Evolutionary conservation across 2,797 vertebrate species (phyloP).

Genomic region (Sebastes vulpes): DNA sequence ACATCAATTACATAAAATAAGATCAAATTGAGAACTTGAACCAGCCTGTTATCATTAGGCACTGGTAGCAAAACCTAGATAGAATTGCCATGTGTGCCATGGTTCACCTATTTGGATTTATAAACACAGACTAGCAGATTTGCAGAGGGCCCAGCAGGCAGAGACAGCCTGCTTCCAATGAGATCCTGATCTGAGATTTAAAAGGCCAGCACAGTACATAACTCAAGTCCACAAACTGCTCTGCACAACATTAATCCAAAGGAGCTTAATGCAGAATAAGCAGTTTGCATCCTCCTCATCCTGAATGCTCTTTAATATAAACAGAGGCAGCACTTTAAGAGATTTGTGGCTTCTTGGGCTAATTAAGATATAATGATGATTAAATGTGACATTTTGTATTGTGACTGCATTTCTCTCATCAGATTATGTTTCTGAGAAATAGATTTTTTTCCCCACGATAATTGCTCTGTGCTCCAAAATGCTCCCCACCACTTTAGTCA

Average conservation of each 20-base stretch:
- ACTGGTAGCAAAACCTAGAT: constrained; percentile 12
- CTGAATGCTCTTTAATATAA: constrained; percentile 47
- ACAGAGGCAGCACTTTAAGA: constrained; percentile 46
- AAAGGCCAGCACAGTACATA: constrained; percentile 62
- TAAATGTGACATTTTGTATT: constrained; percentile 66
- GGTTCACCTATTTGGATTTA: constrained; percentile 46
- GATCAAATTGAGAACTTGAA: background rate
- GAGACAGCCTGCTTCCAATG: constrained; percentile 52
- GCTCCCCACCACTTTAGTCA: constrained; percentile 79
- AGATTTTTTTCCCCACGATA: constrained; percentile 53
- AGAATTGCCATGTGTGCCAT: constrained; percentile 35
- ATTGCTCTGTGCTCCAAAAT: constrained; percentile 69
- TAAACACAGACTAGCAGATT: constrained; percentile 49
- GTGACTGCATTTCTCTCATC: constrained; percentile 70
- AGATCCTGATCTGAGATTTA: constrained; percentile 58
- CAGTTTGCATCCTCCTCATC: constrained; percentile 48
- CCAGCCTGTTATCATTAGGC: constrained; percentile 7
- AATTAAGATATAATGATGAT: constrained; percentile 71
- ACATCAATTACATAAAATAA: background rate
- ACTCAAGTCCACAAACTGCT: constrained; percentile 59
- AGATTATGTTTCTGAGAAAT: constrained; percentile 69
- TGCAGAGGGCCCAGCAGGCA: constrained; percentile 33
- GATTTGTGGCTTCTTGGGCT: constrained; percentile 53
- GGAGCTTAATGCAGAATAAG: constrained; percentile 53
- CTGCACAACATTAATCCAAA: constrained; percentile 65